Evolutionary conservation across 2,888 invertebrate species (phyloP).

Genomic region (Xestia sexstrigata): DNA sequence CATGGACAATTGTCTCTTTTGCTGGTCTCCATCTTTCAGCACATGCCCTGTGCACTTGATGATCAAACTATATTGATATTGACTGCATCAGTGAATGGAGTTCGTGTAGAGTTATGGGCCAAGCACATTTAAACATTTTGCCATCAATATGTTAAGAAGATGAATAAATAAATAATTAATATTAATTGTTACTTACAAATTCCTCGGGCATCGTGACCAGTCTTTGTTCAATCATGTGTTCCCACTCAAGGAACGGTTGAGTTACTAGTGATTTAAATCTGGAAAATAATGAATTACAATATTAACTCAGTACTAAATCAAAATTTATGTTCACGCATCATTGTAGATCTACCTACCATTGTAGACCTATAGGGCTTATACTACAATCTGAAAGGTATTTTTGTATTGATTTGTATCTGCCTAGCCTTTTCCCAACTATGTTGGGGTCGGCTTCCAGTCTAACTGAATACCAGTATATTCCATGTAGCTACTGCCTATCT

Average conservation of each 20-base stretch:
- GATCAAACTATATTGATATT: neutral
- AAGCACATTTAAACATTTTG: neutral
- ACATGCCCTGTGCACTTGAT: neutral
- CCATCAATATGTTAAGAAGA: neutral
- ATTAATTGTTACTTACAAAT: constrained; percentile 76
- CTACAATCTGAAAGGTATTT: neutral
- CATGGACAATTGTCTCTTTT: neutral
- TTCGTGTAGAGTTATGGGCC: neutral
- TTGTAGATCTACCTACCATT: too few species aligned
- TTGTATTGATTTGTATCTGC: neutral
- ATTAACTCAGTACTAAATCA: neutral
- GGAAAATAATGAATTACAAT: constrained; percentile 16
- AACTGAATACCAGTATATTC: too few species aligned
- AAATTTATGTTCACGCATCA: neutral
- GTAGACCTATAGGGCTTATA: neutral
- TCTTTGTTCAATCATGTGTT: constrained; percentile 71
- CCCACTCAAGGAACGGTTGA: constrained; percentile 75
- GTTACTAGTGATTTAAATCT: constrained; percentile 27
- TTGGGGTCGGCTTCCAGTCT: neutral
- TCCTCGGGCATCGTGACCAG: constrained; percentile 76
- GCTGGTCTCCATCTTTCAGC: neutral
- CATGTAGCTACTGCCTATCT: too few species aligned
- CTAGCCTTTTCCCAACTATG: neutral
- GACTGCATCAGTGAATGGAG: neutral
- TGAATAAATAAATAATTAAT: neutral